A percentile compares a stretch with the other conserved stretches of the same genome.
Evolutionary conservation across 2,797 vertebrate species (phyloP).

Genomic region (Microtus agrestis): DNA sequence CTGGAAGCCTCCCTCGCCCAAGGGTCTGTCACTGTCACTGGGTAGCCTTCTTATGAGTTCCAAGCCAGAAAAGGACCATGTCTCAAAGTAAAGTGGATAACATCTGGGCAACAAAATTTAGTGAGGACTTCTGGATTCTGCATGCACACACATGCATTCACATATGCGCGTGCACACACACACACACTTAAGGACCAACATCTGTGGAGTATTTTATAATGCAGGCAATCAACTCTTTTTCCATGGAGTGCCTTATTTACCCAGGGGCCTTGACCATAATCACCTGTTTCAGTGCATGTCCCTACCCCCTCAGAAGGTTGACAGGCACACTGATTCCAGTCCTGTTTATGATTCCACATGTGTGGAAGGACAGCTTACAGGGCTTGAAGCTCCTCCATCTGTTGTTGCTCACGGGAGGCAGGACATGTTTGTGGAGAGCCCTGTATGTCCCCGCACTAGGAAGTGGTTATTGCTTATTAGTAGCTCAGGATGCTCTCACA

Average conservation of each 20-base stretch:
- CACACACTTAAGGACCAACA: neutral
- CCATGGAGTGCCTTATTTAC: neutral
- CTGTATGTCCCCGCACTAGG: neutral
- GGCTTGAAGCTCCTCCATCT: neutral
- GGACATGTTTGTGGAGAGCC: neutral
- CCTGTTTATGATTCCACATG: accelerated
- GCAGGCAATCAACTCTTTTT: neutral
- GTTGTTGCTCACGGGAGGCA: neutral
- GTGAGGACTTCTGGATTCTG: neutral
- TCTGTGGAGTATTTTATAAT: no score
- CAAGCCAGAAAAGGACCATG: neutral
- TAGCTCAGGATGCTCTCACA: neutral
- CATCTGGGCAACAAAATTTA: neutral
- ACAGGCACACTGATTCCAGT: neutral
- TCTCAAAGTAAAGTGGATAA: neutral
- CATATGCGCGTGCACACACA: no score
- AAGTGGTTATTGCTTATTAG: neutral
- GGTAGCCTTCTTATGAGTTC: neutral
- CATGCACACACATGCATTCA: neutral
- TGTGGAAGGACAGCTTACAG: neutral
- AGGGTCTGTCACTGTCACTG: neutral
- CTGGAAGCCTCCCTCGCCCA: no score
- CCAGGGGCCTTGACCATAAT: neutral
- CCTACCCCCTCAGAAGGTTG: neutral
- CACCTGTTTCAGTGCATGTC: neutral